Evolutionary conservation across 2,888 invertebrate genomes (phyloP).

Genomic region (Chymomyza caudatula): DNA sequence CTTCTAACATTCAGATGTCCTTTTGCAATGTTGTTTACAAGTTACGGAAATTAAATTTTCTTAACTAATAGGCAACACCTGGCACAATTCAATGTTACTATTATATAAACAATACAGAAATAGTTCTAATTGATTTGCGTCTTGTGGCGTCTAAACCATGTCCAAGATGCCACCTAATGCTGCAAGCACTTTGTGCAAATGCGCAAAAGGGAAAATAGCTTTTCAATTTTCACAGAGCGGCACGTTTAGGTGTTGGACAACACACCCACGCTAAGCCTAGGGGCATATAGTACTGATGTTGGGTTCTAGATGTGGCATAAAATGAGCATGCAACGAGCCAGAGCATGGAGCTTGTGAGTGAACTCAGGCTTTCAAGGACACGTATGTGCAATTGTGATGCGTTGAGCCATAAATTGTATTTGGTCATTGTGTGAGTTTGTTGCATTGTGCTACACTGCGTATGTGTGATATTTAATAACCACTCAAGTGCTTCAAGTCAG

Average conservation of each 20-base stretch:
- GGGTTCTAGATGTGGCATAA: not conserved
- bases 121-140: not conserved
- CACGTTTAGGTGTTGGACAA: not conserved
- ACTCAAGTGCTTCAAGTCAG: not conserved
- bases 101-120: no score
- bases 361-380: constrained; percentile 47
- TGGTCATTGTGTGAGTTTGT: not conserved
- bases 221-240: not conserved
- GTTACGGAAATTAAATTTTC: no score
- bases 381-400: constrained; percentile 27
- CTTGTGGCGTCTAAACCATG: not conserved
- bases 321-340: not conserved
- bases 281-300: not conserved
- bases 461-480: constrained; percentile 44
- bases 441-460: constrained; percentile 29
- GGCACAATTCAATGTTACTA: not conserved
- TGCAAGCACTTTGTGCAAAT: not conserved
- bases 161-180: not conserved
- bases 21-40: not conserved
- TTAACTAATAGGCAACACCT: not conserved
- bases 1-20: not conserved
- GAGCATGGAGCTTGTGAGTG: no score
- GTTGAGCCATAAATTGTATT: constrained; percentile 44
- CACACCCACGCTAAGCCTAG: not conserved
- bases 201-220: not conserved